Conservation (phyloP, 2,888 invertebrate genomes). For the Xanthia togata region DNA sequence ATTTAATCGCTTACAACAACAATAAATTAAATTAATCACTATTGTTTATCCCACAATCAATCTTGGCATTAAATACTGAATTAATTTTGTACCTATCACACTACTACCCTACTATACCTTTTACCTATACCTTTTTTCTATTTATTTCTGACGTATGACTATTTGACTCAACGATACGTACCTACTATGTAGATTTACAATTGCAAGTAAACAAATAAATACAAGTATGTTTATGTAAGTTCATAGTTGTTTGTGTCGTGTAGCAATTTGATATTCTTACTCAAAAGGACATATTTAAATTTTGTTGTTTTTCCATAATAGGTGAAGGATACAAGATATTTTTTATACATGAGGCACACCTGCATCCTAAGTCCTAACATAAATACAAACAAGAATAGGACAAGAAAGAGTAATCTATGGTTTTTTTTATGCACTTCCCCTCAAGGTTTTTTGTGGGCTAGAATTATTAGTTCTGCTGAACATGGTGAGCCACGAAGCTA, state of each 20-base stretch:
- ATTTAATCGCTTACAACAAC: slow-evolving; percentile 7
- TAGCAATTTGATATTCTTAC: slow-evolving; percentile 8
- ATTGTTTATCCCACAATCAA: slow-evolving; percentile 21
- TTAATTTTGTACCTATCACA: background rate
- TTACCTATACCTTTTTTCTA: too few species aligned
- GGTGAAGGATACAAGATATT: background rate
- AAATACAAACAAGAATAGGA: background rate
- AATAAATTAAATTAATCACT: slow-evolving; percentile 27
- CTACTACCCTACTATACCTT: too few species aligned
- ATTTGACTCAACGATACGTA: background rate
- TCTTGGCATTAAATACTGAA: slow-evolving; percentile 15
- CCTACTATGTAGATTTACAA: slow-evolving; percentile 10
- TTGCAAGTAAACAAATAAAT: slow-evolving; percentile 14
- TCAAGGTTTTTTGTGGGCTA: background rate
- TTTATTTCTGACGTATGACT: slow-evolving; percentile 2
- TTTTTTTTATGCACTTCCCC: background rate
- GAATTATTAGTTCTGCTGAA: background rate
- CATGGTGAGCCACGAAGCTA: background rate
- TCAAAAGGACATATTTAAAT: background rate
- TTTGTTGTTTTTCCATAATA: background rate
- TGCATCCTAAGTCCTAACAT: background rate
- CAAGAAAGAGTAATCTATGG: background rate
- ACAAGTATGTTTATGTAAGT: slow-evolving; percentile 2
- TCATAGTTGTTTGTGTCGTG: slow-evolving; percentile 17
- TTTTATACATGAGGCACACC: background rate